Conservation (phyloP, 1,140 invertebrate species). For the Latrodectus geometricus region DNA sequence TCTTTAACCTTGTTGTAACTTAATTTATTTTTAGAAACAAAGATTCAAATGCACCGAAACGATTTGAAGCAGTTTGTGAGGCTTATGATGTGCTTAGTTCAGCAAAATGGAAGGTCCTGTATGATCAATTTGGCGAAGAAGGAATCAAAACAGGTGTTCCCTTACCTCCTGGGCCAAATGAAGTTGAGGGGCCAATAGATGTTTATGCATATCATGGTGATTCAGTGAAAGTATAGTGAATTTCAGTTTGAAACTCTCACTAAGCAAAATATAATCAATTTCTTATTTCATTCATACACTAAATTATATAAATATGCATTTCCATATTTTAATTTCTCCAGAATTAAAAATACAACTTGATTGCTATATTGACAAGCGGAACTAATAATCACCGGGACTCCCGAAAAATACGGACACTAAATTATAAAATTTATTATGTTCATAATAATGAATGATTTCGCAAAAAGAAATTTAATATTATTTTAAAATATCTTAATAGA, state of each 20-base stretch:
- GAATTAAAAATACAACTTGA: too few species aligned
- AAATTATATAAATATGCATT: too few species aligned
- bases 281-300: too few species aligned
- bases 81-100: slow-evolving; percentile 46
- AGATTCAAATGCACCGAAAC: background rate
- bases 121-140: slow-evolving; percentile 50
- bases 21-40: slow-evolving; percentile 16
- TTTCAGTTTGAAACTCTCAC: background rate
- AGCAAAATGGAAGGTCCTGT: slow-evolving; percentile 27
- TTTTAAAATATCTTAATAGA: too few species aligned
- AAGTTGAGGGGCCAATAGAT: slow-evolving; percentile 21
- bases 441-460: too few species aligned
- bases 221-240: slow-evolving; percentile 11
- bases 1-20: background rate
- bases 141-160: slow-evolving; percentile 34
- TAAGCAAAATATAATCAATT: too few species aligned
- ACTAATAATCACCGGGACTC: too few species aligned
- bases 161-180: slow-evolving; percentile 7
- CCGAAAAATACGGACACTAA: too few species aligned
- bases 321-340: too few species aligned
- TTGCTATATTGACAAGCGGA: too few species aligned
- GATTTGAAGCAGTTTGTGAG: slow-evolving; percentile 5
- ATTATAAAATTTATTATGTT: too few species aligned
- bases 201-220: slow-evolving; percentile 42
- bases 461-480: too few species aligned